These are phyloP conservation scores for Chiloscyllium plagiosum DNA, from an alignment of 2,113 vertebrate genomes.

Conservation along the genomic window DNA sequence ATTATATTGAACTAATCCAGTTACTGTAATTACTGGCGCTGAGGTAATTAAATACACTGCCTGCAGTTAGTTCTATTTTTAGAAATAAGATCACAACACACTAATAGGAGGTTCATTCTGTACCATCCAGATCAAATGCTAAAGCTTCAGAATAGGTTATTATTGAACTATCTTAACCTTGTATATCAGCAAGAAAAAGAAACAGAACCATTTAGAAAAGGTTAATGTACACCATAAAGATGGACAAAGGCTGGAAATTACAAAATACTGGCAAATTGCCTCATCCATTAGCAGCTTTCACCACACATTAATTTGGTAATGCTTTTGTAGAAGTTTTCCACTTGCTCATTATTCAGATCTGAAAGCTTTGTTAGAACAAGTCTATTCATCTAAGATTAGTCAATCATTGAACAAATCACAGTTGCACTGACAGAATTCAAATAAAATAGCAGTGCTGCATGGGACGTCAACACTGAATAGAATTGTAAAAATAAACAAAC, in stretches of 20 bases:
- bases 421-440: background rate
- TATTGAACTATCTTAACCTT: background rate
- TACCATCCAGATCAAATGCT: background rate
- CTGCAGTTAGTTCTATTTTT: background rate
- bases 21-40: constrained; percentile 14
- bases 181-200: constrained; percentile 12
- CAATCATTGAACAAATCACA: background rate
- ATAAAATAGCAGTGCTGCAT: background rate
- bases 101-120: background rate
- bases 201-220: background rate
- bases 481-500: background rate
- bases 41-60: constrained; percentile 27
- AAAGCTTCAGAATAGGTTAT: background rate
- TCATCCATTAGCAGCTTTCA: constrained; percentile 29
- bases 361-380: background rate
- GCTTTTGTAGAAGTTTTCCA: background rate
- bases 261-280: constrained; percentile 32
- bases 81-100: constrained; percentile 16
- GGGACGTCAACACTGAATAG: background rate
- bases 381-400: too few species aligned
- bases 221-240: constrained; percentile 5
- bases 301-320: constrained; percentile 1
- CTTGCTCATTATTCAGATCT: background rate
- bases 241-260: constrained; percentile 8
- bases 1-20: background rate